Conservation (phyloP, 1,140 invertebrate genomes). For the Sminthurides bifidus region DNA sequence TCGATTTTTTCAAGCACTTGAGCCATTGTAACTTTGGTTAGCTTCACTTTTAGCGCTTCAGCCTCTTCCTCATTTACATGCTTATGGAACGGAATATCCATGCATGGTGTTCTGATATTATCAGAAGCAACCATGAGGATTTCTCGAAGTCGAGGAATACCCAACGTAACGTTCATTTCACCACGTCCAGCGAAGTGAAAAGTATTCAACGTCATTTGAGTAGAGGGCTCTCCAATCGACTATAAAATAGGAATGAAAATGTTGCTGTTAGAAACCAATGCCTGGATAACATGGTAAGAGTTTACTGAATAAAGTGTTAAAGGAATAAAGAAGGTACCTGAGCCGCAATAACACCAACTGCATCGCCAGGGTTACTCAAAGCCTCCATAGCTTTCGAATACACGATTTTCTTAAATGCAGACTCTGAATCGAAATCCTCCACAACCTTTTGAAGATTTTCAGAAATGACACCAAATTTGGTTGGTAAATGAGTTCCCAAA, state of each 20-base stretch:
- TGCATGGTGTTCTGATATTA: slow-evolving; percentile 86
- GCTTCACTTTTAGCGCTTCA: slow-evolving; percentile 52
- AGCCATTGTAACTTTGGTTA: slow-evolving; percentile 62
- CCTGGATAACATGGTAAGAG: too few species aligned
- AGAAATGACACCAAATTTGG: slow-evolving; percentile 64
- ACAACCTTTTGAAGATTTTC: slow-evolving; percentile 59
- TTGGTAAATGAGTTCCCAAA: slow-evolving; percentile 52
- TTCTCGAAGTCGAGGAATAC: slow-evolving; percentile 90
- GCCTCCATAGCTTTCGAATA: slow-evolving; percentile 63
- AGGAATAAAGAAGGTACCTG: slow-evolving; percentile 48
- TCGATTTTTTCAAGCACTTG: slow-evolving; percentile 66
- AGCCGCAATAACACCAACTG: slow-evolving; percentile 89
- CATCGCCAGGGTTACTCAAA: slow-evolving; percentile 78
- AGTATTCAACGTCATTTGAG: slow-evolving; percentile 99
- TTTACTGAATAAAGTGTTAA: too few species aligned
- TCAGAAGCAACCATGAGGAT: slow-evolving; percentile 90
- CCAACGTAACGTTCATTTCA: slow-evolving; percentile 99
- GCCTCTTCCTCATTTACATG: slow-evolving; percentile 43
- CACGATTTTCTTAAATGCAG: slow-evolving; percentile 53
- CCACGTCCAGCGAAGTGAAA: slow-evolving; percentile 99
- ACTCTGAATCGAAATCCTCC: slow-evolving; percentile 38
- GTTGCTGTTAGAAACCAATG: too few species aligned
- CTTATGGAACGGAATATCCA: slow-evolving; percentile 73
- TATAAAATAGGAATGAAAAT: slow-evolving; percentile 30
- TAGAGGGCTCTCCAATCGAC: slow-evolving; percentile 96